A percentile compares a stretch with the other conserved stretches of the same genome.
Conservation (phyloP, 1,140 invertebrate genomes). For the Drosophila repleta region DNA sequence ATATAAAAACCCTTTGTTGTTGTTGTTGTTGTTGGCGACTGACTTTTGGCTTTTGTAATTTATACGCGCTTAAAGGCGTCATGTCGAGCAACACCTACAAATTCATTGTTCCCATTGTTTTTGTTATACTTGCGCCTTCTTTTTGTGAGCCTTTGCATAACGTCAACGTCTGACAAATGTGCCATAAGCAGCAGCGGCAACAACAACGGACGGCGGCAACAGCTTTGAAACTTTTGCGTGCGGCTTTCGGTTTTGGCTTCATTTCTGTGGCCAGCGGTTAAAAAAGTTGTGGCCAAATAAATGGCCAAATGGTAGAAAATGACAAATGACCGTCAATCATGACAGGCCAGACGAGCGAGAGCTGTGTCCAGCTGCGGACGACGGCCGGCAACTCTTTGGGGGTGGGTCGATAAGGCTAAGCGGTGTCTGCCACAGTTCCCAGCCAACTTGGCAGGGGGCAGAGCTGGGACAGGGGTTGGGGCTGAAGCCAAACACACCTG, state of each 20-base stretch:
- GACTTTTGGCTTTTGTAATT: slow-evolving; percentile 79
- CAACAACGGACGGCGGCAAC: slow-evolving; percentile 26
- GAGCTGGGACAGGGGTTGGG: too few relatives aligned
- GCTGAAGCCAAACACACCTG: slow-evolving; percentile 54
- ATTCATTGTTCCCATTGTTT: slow-evolving; percentile 49
- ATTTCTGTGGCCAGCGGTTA: slow-evolving; percentile 62
- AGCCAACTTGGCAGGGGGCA: not conserved
- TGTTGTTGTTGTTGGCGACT: slow-evolving; percentile 36
- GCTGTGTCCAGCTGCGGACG: slow-evolving; percentile 33
- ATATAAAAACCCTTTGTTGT: slow-evolving; percentile 75
- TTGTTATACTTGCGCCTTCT: slow-evolving; percentile 20
- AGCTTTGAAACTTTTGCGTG: slow-evolving; percentile 67
- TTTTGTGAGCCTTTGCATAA: slow-evolving; percentile 67
- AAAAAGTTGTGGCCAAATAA: slow-evolving; percentile 81
- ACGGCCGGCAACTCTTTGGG: slow-evolving; percentile 10
- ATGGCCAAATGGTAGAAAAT: slow-evolving; percentile 78
- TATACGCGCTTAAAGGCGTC: slow-evolving; percentile 79
- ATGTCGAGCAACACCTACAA: slow-evolving; percentile 80
- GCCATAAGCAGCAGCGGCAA: slow-evolving; percentile 68
- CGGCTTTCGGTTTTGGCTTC: slow-evolving; percentile 59
- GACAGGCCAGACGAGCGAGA: slow-evolving; percentile 70
- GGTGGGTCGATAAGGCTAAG: slow-evolving; percentile 62
- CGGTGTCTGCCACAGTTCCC: slow-evolving; percentile 57
- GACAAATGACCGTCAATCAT: slow-evolving; percentile 84
- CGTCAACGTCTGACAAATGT: slow-evolving; percentile 79